Evolutionary conservation across 2,888 invertebrate genomes (phyloP), one percentile per base, ranked within the genome.

Genomic region (Plebejus anna): DNA sequence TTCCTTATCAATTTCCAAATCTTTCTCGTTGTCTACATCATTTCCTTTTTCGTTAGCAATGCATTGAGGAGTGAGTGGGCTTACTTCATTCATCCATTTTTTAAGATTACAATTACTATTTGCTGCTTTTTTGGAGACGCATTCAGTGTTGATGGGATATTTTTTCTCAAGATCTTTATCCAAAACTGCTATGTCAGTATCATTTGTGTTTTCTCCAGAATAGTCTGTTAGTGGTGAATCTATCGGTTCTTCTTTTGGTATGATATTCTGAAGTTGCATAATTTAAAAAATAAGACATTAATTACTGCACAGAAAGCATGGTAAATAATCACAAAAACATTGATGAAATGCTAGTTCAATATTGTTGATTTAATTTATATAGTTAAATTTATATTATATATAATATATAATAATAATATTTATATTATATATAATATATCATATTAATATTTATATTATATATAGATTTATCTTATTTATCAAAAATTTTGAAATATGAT

Each of bases 1-100:
- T 82, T 94, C 94, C 78, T 93, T 94, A 78, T 94, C 94, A 79
- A 94, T 94, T 80, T 94, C 94, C 76, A 91, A 84, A 42, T 90
- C 91, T 78, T 90, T 90, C 71, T 92, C 91, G 32, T 90, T 88
- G 75, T 87, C 86, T 0, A 81, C 79, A n/a, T 84, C 82, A 76
- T 84, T 85, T 5, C 75, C 80, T 81, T 89, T 92, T 1, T 92
- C 92, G 78, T 82, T 84, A 7, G 77, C 72, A 36, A 82, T 80
- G 78, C 90, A 89, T 6, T 92, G 82, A 78, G 90, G 90, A 1
- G 92, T 92, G 70, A 93, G 92, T 0, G 94, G 93, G 77, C 88
- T 93, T 0, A 94, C 94, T 90, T 94, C 94, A 9, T 84, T 90
- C 2, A 89, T 88, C 88, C 90, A 90, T 79, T 89, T 94, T 77